Base-by-base conservation (phyloP, 2,797 vertebrate genomes). In the Champsocephalus esox region DNA sequence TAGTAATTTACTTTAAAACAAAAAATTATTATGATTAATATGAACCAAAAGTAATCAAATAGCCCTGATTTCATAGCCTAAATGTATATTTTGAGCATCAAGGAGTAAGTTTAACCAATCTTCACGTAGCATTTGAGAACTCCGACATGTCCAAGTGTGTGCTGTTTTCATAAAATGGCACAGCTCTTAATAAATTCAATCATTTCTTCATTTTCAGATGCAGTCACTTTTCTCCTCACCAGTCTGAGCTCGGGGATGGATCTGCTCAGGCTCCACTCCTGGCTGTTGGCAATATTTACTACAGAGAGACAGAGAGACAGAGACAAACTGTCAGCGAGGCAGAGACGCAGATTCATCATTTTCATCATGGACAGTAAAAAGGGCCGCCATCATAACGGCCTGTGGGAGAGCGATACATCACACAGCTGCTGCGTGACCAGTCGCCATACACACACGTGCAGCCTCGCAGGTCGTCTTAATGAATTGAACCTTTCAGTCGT, bases 241-340 rank as follows among this genome's bases (percentile, higher is more conserved):
- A 99, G 84, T 82, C 96, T 93, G 59, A 99, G 95, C 92, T 99
- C 98, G 0, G 97, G 96, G 90, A 99, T 82, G 13, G 96, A 93
- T 88, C 96, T 96, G 80, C 94, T 95, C 83, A 99, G 89, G 17
- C 95, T 97, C 98, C 98, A 99, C 93, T 99, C 98, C 90, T 99
- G 98, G 88, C 97, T 99, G 93, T 97, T 98, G 84, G 95, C 93
- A 82, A 97, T 94, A 54, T 97, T 96, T 80, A 97, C 98, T 99
- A 24, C 2, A 69, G 59, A 14, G 14, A 56, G n/a, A 75, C 58
- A 83, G 58, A 79, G 14, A 80, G 65, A 84, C 52, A 82, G 77
- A 82, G 65, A 87, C 46, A 77, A 56, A 80, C 34, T 60, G 68
- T 77, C 73, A 88, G 78, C 1, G 48, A 84, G 21, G 59, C 51